A percentile compares a stretch with the other conserved stretches of the same genome.
phyloP scores from a whole-genome alignment of 2,797 vertebrate genomes.

The Melopsittacus undulatus region DNA sequence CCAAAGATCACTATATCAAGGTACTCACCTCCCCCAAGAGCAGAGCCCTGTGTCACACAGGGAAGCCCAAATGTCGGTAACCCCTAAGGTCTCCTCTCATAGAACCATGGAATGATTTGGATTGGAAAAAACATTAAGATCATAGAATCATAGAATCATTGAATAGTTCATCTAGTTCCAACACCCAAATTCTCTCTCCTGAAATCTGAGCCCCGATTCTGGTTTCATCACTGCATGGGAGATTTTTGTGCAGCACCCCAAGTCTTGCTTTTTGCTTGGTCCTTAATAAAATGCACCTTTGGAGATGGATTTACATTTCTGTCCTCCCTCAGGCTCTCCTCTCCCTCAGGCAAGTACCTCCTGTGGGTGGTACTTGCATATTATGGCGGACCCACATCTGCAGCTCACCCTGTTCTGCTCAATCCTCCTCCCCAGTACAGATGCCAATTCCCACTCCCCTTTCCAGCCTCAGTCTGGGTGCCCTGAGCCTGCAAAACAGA shows the following conservation, averaged over 20 bases:
- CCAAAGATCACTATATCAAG: conserved; percentile 98
- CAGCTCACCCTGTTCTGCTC: not conserved
- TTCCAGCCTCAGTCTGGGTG: not conserved
- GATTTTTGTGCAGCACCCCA: not conserved
- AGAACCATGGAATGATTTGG: not conserved
- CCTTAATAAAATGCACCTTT: not conserved
- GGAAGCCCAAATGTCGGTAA: not conserved
- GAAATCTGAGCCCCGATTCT: not conserved
- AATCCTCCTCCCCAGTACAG: accelerated
- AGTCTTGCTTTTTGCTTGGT: not conserved
- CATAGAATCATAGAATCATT: not conserved
- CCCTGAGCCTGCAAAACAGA: not conserved
- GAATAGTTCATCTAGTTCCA: not conserved
- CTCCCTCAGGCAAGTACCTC: not conserved
- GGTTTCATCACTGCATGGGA: not conserved
- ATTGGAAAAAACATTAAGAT: not conserved
- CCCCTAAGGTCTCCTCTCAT: not conserved
- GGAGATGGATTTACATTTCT: not conserved
- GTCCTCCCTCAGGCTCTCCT: not conserved
- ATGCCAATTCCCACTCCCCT: not conserved
- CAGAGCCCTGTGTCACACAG: not conserved
- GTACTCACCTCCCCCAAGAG: conserved; percentile 58
- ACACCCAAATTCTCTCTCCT: not conserved
- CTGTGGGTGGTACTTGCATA: not conserved
- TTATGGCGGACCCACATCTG: not conserved